phyloP scores from a whole-genome alignment of 1,140 invertebrate genomes.

The Neodiprion lecontei region DNA sequence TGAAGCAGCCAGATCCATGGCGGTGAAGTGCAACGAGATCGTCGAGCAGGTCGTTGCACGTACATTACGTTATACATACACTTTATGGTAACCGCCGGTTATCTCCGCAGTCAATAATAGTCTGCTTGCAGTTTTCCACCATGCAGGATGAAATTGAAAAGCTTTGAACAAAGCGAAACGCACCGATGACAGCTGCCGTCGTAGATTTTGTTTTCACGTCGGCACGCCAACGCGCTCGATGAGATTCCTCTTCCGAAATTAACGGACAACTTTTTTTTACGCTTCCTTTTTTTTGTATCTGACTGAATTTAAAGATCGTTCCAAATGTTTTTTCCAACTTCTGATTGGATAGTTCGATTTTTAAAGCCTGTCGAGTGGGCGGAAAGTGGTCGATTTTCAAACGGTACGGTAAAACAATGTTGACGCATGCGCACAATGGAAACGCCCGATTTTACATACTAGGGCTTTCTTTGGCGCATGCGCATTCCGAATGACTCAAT shows the following conservation, averaged over 20 bases:
- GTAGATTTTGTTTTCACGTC: background rate
- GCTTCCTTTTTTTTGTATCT: background rate
- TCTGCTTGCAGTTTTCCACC: slow-evolving; percentile 44
- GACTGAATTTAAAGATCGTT: background rate
- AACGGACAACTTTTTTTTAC: background rate
- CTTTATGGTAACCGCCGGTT: slow-evolving; percentile 25
- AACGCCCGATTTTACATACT: too few species aligned
- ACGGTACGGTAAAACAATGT: too few species aligned
- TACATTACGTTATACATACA: too few species aligned
- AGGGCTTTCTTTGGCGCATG: too few species aligned
- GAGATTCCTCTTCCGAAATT: background rate
- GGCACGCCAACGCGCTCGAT: background rate
- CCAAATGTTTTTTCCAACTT: background rate
- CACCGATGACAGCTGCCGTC: background rate
- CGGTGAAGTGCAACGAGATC: too few species aligned
- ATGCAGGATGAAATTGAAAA: slow-evolving; percentile 48
- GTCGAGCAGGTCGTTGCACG: too few species aligned
- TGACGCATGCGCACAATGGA: too few species aligned
- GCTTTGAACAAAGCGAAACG: slow-evolving; percentile 32
- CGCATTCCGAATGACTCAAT: too few species aligned
- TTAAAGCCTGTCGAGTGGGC: background rate
- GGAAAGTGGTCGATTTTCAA: too few species aligned
- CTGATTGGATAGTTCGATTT: too few species aligned
- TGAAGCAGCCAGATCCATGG: too few species aligned
- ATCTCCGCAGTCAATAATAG: slow-evolving; percentile 46